A percentile compares a stretch with the other conserved stretches of the same genome.
phyloP scores from a whole-genome alignment of 2,113 vertebrate genomes.

The Bungarus multicinctus region DNA sequence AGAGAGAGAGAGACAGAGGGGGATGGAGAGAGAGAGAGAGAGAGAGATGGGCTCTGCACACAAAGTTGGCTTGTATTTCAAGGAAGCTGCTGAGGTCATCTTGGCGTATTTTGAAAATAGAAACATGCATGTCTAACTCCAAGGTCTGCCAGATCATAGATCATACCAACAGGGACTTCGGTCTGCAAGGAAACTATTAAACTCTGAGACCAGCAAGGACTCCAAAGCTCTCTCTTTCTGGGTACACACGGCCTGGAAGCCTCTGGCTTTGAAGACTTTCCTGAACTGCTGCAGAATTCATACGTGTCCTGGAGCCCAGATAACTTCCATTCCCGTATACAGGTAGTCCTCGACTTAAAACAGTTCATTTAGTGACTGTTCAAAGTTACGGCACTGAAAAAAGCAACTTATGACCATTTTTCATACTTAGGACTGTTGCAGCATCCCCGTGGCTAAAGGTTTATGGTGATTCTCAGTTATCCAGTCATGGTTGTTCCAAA shows the following conservation, averaged over 20 bases:
- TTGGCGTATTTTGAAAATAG: not conserved
- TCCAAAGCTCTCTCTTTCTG: not conserved
- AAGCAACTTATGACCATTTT: too few relatives aligned
- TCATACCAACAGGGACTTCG: not conserved
- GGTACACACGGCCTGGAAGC: not conserved
- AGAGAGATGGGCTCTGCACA: not conserved
- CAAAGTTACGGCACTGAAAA: too few relatives aligned
- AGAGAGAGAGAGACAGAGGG: not conserved
- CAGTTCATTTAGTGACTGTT: too few relatives aligned
- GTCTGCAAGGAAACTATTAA: not conserved
- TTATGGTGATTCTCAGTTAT: too few relatives aligned
- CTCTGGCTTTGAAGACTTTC: not conserved
- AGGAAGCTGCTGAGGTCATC: not conserved
- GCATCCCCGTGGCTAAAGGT: too few relatives aligned
- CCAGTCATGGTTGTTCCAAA: too few relatives aligned
- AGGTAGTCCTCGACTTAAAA: too few relatives aligned
- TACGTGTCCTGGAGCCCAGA: not conserved
- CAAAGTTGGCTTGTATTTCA: not conserved
- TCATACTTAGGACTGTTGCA: too few relatives aligned
- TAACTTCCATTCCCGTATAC: not conserved
- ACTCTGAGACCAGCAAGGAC: not conserved
- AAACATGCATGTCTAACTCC: not conserved
- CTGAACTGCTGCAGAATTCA: not conserved
- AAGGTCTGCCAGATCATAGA: not conserved
- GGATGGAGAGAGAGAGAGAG: rapidly evolving